Percentiles rank a stretch among this genome's conserved stretches.
phyloP scores from a whole-genome alignment of 2,113 vertebrate species.

The Catharus bicknelli region DNA sequence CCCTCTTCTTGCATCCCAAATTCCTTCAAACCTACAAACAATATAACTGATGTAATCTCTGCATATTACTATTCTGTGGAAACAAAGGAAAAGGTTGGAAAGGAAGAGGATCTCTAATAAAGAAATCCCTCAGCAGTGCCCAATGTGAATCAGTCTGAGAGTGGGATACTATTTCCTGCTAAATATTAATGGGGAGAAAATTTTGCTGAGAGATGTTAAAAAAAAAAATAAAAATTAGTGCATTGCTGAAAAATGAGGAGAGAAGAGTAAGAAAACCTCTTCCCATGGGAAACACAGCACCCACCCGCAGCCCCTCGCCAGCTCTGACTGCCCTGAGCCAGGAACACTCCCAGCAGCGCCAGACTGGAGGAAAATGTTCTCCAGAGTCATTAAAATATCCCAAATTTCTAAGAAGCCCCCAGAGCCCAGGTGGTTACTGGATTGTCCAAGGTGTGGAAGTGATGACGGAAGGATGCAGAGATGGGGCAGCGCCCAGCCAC shows the following conservation, averaged over 20 bases:
- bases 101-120: not conserved
- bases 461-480: fast-evolving
- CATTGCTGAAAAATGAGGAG: not conserved
- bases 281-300: not conserved
- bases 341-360: not conserved
- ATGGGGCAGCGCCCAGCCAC: not conserved
- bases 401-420: not conserved
- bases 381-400: not conserved
- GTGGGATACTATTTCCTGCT: not conserved
- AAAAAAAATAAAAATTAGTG: not conserved
- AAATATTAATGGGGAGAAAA: not conserved
- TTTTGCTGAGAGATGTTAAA: not conserved
- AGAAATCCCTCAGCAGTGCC: not conserved
- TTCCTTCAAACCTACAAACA: not conserved
- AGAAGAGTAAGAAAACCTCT: not conserved
- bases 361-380: not conserved
- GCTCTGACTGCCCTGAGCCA: not conserved
- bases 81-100: not conserved
- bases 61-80: fast-evolving
- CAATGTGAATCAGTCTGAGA: not conserved
- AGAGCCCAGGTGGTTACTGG: not conserved
- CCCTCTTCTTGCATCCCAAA: not conserved
- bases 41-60: not conserved
- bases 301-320: fast-evolving
- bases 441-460: not conserved